Evolutionary conservation across 1,140 invertebrate genomes (phyloP).

Genomic region (Drosophila grimshawi): DNA sequence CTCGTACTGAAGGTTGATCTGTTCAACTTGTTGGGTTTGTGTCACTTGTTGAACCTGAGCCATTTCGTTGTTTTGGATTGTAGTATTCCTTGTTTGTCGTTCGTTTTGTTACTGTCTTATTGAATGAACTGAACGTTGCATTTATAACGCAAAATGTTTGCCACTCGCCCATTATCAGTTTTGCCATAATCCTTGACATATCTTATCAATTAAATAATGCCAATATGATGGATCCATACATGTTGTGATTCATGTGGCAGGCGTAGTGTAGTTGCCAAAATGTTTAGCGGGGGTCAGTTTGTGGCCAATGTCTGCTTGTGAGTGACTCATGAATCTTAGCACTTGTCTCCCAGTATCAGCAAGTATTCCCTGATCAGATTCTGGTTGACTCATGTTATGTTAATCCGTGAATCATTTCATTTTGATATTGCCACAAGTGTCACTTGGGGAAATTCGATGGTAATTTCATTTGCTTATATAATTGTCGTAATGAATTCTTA

Average conservation of each 20-base stretch:
- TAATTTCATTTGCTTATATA: not conserved
- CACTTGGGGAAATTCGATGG: not conserved
- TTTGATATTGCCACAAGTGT: not conserved
- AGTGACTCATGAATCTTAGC: constrained; percentile 28
- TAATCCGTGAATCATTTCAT: no score
- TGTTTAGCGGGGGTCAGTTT: not conserved
- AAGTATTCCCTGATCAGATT: not conserved
- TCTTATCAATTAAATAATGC: constrained; percentile 29
- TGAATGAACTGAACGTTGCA: not conserved
- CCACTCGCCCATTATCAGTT: constrained; percentile 5
- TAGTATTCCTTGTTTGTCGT: constrained; percentile 22
- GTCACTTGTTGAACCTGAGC: constrained; percentile 20
- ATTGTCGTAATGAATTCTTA: not conserved
- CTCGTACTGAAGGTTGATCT: constrained; percentile 58
- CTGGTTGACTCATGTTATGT: constrained; percentile 7
- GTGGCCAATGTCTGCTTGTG: not conserved
- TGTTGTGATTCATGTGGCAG: constrained; percentile 36
- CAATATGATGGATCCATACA: constrained; percentile 29
- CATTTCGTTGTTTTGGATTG: constrained; percentile 10
- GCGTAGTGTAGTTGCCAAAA: not conserved
- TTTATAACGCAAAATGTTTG: constrained; percentile 42
- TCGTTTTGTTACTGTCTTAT: constrained; percentile 29
- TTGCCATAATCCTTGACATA: constrained; percentile 15
- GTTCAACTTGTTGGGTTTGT: constrained; percentile 14
- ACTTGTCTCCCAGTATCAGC: not conserved